Evolutionary conservation across 2,888 invertebrate species (phyloP), one percentile per base, ranked within the genome.

Genomic region (Pandemis cinnamomeana): DNA sequence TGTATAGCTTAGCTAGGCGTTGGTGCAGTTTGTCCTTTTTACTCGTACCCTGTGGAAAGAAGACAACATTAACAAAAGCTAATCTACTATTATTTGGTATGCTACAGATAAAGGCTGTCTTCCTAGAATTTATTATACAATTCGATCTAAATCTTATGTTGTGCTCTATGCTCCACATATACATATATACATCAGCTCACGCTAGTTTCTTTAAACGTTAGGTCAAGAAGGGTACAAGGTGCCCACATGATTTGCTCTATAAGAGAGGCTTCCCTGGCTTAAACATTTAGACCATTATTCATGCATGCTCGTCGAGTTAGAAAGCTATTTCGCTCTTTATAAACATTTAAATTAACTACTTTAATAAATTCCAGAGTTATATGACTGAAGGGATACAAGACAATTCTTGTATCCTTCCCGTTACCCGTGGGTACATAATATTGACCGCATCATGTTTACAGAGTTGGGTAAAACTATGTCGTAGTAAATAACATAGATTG

Each of bases 1-100:
- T 97, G 80, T 98, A 95, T 67, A 97, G 95, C 76, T 95, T 91
- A 0, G 98, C 83, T 0, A 94, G 86, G 5, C 88, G 88, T 7
- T 87, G 88, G 58, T 95, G 95, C 11, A 97, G 93, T n/a, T 96
- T 93, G 81, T 97, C 97, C 84, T 97, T 97, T 83, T 96, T 96
- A 87, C 97, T 98, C 46, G 95, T 90, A 48, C 95, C 95, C 91
- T 95, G 88, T 75, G 83, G 44, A 60, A 27, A 27, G 11, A 27
- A 60, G 44, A 63, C 8, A 44, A 20, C 13, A 66, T 66, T 15
- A 20, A 20, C 7, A 46, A 46, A 46, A 36, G 27, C 27, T 36
- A 36, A 36, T 5, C 46, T 11, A 46, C 11, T 11, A 11, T 8
- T 44, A 44, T 44, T 44, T 46, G 2, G 10, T 46, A 11, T 11